Percentiles rank a stretch among this genome's conserved stretches.
phyloP scores from a whole-genome alignment of 1,140 invertebrate genomes.

The Ladona fulva region DNA sequence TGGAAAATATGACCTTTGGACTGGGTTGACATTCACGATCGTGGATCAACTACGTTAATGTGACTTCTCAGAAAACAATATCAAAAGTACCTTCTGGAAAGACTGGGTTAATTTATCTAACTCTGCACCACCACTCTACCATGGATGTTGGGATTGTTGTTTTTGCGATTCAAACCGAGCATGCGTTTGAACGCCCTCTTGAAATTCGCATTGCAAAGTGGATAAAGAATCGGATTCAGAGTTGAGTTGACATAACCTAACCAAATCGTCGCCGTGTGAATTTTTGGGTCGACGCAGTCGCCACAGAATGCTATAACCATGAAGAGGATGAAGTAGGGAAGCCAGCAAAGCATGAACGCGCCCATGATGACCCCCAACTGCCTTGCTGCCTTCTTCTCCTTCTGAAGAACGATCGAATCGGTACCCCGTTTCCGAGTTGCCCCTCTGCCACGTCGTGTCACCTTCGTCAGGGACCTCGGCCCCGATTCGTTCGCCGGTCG shows the following conservation, averaged over 20 bases:
- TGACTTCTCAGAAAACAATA: too few species aligned
- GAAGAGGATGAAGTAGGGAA: slow-evolving; percentile 55
- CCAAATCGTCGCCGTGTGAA: slow-evolving; percentile 44
- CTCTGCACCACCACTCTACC: background rate
- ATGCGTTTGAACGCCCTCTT: slow-evolving; percentile 44
- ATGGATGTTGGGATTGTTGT: background rate
- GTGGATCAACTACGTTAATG: too few species aligned
- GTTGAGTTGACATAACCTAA: slow-evolving; percentile 49
- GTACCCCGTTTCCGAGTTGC: background rate
- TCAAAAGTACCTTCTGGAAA: too few species aligned
- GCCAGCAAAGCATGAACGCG: slow-evolving; percentile 53
- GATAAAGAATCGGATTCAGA: slow-evolving; percentile 48
- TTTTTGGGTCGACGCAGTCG: slow-evolving; percentile 34
- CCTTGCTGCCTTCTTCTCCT: slow-evolving; percentile 53
- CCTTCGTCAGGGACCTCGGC: background rate
- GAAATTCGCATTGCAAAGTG: slow-evolving; percentile 47
- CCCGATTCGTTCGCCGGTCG: background rate
- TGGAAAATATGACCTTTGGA: too few species aligned
- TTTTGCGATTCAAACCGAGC: slow-evolving; percentile 27
- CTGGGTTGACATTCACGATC: too few species aligned
- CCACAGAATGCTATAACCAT: slow-evolving; percentile 52
- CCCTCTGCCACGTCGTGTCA: background rate
- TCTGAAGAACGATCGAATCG: slow-evolving; percentile 32
- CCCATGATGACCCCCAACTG: slow-evolving; percentile 57
- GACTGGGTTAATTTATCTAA: background rate